Conservation (phyloP, 2,113 vertebrate species). For the Rhagologus leucostigma region DNA sequence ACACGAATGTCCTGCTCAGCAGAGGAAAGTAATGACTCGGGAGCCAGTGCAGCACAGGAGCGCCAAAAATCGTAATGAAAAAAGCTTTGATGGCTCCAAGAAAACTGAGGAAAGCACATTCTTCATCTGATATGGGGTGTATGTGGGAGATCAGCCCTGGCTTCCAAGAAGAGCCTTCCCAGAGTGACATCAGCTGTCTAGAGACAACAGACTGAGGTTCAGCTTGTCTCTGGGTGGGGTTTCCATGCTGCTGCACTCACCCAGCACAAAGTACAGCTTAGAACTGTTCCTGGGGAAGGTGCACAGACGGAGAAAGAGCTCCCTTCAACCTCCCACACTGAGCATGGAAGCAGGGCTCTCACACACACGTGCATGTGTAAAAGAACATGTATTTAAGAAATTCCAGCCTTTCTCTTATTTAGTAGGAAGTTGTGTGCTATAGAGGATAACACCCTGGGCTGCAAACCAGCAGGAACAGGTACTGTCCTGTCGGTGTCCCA, state of each 20-base stretch:
- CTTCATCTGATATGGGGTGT: background rate
- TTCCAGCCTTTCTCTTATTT: background rate
- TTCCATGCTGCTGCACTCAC: background rate
- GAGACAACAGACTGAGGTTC: background rate
- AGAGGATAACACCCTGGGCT: background rate
- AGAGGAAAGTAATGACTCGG: background rate
- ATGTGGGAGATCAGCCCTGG: background rate
- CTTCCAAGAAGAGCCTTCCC: background rate
- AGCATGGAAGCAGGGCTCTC: background rate
- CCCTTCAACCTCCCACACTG: background rate
- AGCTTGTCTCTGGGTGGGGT: background rate
- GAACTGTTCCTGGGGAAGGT: background rate
- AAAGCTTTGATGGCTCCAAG: constrained; percentile 7
- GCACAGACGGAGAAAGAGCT: background rate
- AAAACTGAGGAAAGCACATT: background rate
- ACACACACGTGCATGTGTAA: rapidly evolving
- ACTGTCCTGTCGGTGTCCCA: background rate
- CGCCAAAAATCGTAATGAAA: constrained; percentile 31
- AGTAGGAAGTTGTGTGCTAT: background rate
- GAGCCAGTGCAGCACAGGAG: background rate
- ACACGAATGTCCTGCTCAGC: background rate
- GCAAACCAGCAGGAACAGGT: background rate
- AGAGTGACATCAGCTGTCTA: background rate
- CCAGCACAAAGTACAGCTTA: background rate
- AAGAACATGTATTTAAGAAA: background rate